These are phyloP conservation scores for Microtus agrestis DNA, from an alignment of 2,797 vertebrate species.

Conservation along the genomic window DNA sequence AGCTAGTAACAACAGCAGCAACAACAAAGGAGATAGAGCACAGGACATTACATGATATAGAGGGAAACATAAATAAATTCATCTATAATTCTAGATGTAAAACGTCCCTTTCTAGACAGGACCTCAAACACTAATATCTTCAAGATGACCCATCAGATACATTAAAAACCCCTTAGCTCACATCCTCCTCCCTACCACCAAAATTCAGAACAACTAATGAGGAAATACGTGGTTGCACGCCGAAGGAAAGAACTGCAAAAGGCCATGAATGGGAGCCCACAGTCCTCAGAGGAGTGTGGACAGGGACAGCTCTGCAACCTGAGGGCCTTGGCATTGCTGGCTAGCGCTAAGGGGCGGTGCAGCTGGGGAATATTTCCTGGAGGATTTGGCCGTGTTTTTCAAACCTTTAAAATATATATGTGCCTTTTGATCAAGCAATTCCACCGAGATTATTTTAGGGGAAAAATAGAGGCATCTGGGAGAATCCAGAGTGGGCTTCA, in stretches of 20 bases:
- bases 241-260: constrained; percentile 18
- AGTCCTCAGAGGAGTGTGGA: background rate
- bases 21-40: background rate
- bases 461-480: background rate
- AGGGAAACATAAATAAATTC: background rate
- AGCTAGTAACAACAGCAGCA: background rate
- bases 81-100: background rate
- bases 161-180: background rate
- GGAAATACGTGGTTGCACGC: background rate
- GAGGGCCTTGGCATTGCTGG: background rate
- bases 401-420: background rate
- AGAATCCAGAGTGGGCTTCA: background rate
- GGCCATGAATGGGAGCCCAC: background rate
- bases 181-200: too few relatives aligned
- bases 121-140: background rate
- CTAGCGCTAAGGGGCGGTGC: background rate
- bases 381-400: background rate
- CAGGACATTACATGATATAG: too few relatives aligned
- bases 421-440: background rate
- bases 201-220: constrained; percentile 44
- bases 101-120: constrained; percentile 24
- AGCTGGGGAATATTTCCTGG: background rate
- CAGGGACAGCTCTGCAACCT: background rate
- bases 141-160: background rate
- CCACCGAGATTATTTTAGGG: background rate